Evolutionary conservation across 92 coral and sea anemone species (phyloP), one percentile per base, ranked within the genome.

Genomic region (Nematostella vectensis): DNA sequence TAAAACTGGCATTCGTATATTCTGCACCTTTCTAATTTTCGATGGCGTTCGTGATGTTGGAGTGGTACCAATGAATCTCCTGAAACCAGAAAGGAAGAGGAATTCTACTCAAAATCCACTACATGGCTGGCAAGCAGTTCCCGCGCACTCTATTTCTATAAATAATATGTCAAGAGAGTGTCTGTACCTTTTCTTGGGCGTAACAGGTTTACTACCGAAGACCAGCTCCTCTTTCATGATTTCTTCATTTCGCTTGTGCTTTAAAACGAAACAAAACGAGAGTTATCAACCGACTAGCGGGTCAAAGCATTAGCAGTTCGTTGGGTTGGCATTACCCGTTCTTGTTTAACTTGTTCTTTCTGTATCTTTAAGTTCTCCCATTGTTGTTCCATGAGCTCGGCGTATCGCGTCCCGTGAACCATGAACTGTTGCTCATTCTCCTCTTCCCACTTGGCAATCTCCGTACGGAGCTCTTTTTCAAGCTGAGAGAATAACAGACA

Each of bases 151-250:
- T 33, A 15, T 15, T 15, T 6, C 40, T 33, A 6, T 15, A 33
- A 15, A 33, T 33, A 6, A 33, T 33, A n/a, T n/a, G n/a, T n/a
- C n/a, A n/a, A n/a, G n/a, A n/a, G n/a, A n/a, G n/a, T n/a, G n/a
- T n/a, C n/a, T n/a, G 31, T 48, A 83, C 91, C 83, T 89, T 59
- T 89, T 89, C 3, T 49, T 65, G 6, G 96, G 96, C 25, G 98
- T 91, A 18, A 75, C 85, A 11, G 96, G 96, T 18, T 86, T 80
- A 63, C 98, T 87, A n/a, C 98, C 95, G 49, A 54, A 91, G 2
- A 91, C 78, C 77, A 91, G 62, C 55, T 91, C 98, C 47, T 86
- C 82, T 65, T 91, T 67, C 79, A 86, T 83, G 20, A 83, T 71
- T 42, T 91, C 96, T 43, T 91, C 74, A 33, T 86, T 76, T 25